Evolutionary conservation across 1,140 invertebrate genomes (phyloP), one percentile per base, ranked within the genome.

Genomic region (Atta colombica): DNA sequence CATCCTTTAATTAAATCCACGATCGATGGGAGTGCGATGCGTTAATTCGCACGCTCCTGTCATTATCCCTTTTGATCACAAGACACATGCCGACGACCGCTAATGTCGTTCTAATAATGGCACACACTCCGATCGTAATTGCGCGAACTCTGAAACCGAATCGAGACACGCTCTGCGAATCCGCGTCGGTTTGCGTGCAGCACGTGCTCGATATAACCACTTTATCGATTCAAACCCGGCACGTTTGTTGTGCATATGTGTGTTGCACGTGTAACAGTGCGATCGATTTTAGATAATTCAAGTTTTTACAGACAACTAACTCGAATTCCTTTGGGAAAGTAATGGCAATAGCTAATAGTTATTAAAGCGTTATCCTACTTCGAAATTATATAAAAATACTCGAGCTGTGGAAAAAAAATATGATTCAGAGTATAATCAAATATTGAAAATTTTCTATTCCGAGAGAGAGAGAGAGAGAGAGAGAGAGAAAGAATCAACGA

Each of bases 1-100:
- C 51, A 88, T 87, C 87, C 89, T 92, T 87, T 92, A 92, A 92
- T 92, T 92, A 92, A 91, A 89, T 88, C 89, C 68, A 61, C 88
- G 87, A 86, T 87, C 85, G 89, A 88, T 92, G 55, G 5, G 82
- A 90, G 66, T 80, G 88, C 88, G 66, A 88, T 77, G 86, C 81
- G 68, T 81, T 89, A 91, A 89, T 87, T 75, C 77, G 53, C 77
- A 25, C 77, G 55, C 53, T 74, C 88, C 89, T 92, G 89, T 92
- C 88, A 92, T 92, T 81, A 87, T 80, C 65, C 63, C 63, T 61
- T 84, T 80, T 91, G 88, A 92, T 92, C 90, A 92, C 89, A 92
- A 91, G 91, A 91, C 91, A 74, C 68, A 53, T 65, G 68, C 74
- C 71, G 84, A 86, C 91, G 88, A 92, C 71, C 75, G 68, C 85